Evolutionary conservation across 2,113 vertebrate species (phyloP).

Genomic region (Tinamus guttatus): DNA sequence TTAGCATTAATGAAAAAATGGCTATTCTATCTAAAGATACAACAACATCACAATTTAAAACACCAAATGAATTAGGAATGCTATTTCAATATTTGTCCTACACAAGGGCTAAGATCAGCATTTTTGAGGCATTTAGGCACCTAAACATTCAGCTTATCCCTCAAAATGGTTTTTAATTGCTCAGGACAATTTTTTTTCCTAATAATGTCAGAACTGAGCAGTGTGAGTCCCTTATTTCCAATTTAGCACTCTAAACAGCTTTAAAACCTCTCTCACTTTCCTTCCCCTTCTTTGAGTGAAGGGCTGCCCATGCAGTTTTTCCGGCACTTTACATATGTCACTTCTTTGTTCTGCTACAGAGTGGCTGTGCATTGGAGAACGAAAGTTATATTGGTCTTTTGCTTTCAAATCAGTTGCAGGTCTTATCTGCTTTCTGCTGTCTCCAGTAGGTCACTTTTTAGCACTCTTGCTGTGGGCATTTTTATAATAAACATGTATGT

Average conservation of each 20-base stretch:
- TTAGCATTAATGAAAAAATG: background rate
- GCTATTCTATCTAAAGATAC: background rate
- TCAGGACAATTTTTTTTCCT: background rate
- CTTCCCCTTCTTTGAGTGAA: background rate
- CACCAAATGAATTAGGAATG: background rate
- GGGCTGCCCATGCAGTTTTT: background rate
- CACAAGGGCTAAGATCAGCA: background rate
- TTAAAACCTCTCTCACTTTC: background rate
- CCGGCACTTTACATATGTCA: background rate
- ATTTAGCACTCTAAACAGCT: background rate
- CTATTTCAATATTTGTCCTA: background rate
- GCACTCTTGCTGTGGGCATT: background rate
- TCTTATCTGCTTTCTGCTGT: background rate
- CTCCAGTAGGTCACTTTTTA: background rate
- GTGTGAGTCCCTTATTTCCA: background rate
- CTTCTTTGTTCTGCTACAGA: background rate
- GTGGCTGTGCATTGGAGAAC: background rate
- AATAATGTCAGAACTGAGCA: background rate
- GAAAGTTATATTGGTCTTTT: background rate
- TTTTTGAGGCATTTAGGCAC: background rate
- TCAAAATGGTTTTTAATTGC: background rate
- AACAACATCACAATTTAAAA: background rate
- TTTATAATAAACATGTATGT: background rate
- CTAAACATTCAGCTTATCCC: background rate
- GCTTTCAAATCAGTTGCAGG: background rate